Conservation (phyloP, 35 echinoderm and acorn worm genomes). For the Ophiothrix spiculata region DNA sequence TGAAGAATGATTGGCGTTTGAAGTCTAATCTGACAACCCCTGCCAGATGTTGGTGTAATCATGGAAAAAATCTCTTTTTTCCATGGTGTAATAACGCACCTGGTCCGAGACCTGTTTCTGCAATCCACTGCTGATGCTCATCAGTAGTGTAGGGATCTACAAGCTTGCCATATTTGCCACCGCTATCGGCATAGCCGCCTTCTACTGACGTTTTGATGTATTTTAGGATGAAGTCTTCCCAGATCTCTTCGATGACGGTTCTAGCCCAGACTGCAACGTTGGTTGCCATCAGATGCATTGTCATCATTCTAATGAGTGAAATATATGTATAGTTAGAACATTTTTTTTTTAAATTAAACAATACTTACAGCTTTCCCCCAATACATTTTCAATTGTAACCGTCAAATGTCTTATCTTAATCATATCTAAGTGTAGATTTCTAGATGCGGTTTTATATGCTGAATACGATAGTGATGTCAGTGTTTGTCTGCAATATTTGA, state of each 20-base stretch:
- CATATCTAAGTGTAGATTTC: too few relatives aligned
- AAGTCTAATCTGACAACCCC: too few relatives aligned
- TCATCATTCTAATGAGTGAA: conserved; percentile 39
- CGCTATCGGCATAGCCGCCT: conserved; percentile 37
- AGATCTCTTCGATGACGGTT: conserved; percentile 86
- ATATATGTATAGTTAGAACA: background rate
- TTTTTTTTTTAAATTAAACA: conserved; percentile 1
- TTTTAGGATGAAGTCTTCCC: conserved; percentile 88
- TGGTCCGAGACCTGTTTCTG: background rate
- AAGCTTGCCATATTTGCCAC: conserved; percentile 4
- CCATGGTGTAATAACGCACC: too few relatives aligned
- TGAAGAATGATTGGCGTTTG: too few relatives aligned
- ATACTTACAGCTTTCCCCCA: too few relatives aligned
- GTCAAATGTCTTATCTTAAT: too few relatives aligned
- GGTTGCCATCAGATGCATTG: conserved; percentile 85
- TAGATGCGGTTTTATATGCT: too few relatives aligned
- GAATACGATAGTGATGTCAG: too few relatives aligned
- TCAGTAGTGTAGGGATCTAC: conserved; percentile 16
- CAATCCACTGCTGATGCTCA: conserved; percentile 7
- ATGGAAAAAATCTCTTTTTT: too few relatives aligned
- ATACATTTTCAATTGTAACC: too few relatives aligned
- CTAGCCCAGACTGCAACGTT: conserved; percentile 77
- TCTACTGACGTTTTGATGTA: conserved; percentile 62
- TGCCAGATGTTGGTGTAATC: too few relatives aligned
- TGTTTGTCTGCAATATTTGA: too few relatives aligned